Conservation (phyloP, 2,113 vertebrate species). For the Anoplopoma fimbria region DNA sequence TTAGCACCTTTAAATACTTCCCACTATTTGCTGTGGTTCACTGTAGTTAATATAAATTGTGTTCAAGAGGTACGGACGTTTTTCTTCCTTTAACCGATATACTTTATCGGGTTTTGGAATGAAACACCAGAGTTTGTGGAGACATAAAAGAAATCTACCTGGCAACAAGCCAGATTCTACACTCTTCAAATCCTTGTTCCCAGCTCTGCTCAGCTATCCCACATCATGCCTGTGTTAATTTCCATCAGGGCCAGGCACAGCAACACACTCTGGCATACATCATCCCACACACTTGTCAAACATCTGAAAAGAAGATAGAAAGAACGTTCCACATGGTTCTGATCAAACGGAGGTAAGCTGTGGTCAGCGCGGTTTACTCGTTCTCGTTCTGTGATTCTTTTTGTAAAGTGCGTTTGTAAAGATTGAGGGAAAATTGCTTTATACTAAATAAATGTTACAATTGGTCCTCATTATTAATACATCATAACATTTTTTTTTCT, state of each 20-base stretch:
- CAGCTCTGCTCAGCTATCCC: constrained; percentile 41
- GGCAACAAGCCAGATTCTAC: not conserved
- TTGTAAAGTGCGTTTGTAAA: constrained; percentile 36
- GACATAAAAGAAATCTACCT: not conserved
- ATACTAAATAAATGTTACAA: constrained; percentile 43
- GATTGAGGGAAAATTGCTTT: constrained; percentile 33
- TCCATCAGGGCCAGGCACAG: constrained; percentile 67
- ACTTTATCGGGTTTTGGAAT: constrained; percentile 1
- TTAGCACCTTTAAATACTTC: not conserved
- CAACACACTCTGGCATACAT: constrained; percentile 61
- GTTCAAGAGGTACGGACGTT: not conserved
- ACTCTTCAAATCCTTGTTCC: constrained; percentile 41
- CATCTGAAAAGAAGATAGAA: constrained; percentile 75
- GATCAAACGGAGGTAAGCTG: constrained; percentile 65
- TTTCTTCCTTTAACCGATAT: not conserved
- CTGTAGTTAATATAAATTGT: too few species aligned
- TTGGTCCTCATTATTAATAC: constrained; percentile 33
- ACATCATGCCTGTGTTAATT: constrained; percentile 60
- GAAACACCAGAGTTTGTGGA: not conserved
- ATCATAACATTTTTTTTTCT: constrained; percentile 38
- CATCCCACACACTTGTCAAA: constrained; percentile 72
- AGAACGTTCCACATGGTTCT: constrained; percentile 76
- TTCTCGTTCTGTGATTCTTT: constrained; percentile 46
- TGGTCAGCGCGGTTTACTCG: constrained; percentile 52
- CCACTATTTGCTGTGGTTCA: not conserved